Base-by-base conservation (phyloP, 2,888 invertebrate species). In the Sesamia inferens region DNA sequence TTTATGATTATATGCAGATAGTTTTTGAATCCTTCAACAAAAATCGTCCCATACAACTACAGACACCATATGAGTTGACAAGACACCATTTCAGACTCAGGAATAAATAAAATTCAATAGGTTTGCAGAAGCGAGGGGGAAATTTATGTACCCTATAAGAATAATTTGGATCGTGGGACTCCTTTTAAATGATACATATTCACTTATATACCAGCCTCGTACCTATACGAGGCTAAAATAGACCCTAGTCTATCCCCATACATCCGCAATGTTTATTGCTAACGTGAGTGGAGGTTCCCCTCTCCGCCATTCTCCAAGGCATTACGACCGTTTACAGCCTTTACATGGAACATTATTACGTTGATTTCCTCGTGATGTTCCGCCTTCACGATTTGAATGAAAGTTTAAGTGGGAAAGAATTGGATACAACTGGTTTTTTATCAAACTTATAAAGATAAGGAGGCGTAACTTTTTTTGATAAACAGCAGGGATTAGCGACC, bases 271-370 rank as follows among this genome's bases (percentile, higher is more conserved):
- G 79, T 82, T 76, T 73, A 73, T 79, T 54, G 24, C 6, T 48
- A 64, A 63, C 42, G 66, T 54, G 58, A 74, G 74, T 47, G 14
- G 61, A 79, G 78, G 74, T 76, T 71, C 76, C 69, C 81, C 77
- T 82, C 84, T 74, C 78, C 64, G 75, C 70, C 65, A 74, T 81
- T 70, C 55, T 70, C 75, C 72, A 72, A 78, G 67, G 71, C 71
- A 78, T 82, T 82, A 68, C 71, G 68, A 74, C 73, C 71, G 76
- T 73, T 71, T 68, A 65, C 68, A 73, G 57, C 44, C 16, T 62
- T 71, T 78, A 71, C 62, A 78, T n/a, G 51, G 42, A 58, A 81
- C 73, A 77, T 73, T 73, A 81, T 65, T 62, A 71, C 58, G 57
- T 54, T 39, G 19, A 68, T 64, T 68, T 73, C 67, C 64, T 70